Conservation (phyloP, 2,113 vertebrate genomes). For the Actenoides hombroni region DNA sequence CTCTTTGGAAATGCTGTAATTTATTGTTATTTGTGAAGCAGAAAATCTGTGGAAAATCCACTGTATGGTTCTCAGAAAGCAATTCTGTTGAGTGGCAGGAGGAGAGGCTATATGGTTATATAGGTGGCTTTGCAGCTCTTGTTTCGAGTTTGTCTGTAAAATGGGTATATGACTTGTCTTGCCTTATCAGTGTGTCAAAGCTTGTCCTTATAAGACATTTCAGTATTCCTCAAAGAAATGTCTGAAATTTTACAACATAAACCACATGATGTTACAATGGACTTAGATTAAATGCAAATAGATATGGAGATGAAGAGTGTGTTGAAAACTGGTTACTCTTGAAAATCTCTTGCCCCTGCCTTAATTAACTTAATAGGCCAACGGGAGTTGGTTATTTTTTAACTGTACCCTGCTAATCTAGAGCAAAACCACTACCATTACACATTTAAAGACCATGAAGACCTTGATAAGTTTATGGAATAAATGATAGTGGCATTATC, state of each 20-base stretch:
- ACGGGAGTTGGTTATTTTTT: not conserved
- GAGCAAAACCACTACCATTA: not conserved
- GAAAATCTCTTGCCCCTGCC: not conserved
- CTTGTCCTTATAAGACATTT: not conserved
- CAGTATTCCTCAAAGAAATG: not conserved
- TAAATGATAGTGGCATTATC: not conserved
- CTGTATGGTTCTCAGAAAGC: not conserved
- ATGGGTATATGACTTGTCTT: not conserved
- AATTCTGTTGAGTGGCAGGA: not conserved
- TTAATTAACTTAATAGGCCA: not conserved
- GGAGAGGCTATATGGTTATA: not conserved
- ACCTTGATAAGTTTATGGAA: not conserved
- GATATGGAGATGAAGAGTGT: not conserved
- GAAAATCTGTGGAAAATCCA: not conserved
- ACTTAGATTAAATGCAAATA: fast-evolving
- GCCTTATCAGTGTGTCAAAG: not conserved
- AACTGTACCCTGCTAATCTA: not conserved
- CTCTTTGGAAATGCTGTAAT: not conserved
- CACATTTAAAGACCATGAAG: not conserved
- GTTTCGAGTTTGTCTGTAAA: not conserved
- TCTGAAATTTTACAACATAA: not conserved
- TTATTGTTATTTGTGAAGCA: not conserved
- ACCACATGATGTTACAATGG: fast-evolving
- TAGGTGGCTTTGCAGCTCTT: not conserved
- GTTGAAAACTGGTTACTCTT: not conserved